phyloP scores from a whole-genome alignment of 2,113 vertebrate genomes.

The Cebus imitator region DNA sequence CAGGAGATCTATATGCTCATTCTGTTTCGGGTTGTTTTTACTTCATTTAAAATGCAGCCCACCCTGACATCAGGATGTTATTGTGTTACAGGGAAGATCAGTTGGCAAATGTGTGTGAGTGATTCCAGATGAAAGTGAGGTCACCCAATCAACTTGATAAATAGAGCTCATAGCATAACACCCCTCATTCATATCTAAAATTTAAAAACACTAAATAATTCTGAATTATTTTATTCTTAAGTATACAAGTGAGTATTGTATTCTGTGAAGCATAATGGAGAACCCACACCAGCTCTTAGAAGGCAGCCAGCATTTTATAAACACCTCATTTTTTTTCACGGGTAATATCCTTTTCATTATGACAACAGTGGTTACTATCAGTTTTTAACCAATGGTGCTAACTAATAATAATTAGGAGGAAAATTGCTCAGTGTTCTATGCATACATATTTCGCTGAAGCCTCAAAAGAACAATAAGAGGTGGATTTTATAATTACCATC shows the following conservation, averaged over 20 bases:
- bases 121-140: neutral
- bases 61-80: neutral
- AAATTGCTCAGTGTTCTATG: neutral
- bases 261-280: accelerated
- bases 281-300: neutral
- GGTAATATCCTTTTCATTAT: neutral
- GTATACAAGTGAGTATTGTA: neutral
- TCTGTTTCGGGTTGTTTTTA: neutral
- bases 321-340: neutral
- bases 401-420: neutral
- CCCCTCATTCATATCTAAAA: neutral
- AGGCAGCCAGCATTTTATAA: neutral
- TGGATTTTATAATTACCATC: neutral
- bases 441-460: neutral
- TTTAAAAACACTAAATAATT: neutral
- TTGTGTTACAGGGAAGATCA: neutral
- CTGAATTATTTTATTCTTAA: neutral
- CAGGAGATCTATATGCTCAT: neutral
- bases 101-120: neutral
- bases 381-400: neutral
- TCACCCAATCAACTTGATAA: neutral
- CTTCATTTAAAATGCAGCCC: neutral
- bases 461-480: neutral
- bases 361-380: neutral
- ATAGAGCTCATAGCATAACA: neutral